Evolutionary conservation across 1,140 invertebrate species (phyloP), one percentile per base, ranked within the genome.

Genomic region (Coptotermes formosanus): DNA sequence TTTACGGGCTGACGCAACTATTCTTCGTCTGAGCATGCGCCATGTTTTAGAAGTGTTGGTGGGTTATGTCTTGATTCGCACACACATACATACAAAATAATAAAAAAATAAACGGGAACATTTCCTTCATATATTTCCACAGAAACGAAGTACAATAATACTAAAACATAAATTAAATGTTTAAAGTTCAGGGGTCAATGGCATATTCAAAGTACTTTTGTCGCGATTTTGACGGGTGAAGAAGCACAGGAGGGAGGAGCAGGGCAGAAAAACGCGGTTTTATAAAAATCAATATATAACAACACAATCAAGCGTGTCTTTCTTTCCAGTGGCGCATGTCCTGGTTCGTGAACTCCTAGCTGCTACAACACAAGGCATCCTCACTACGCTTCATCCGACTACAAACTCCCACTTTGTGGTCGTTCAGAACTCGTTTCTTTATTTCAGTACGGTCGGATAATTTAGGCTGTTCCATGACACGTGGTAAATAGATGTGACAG

Each of bases 201-300:
- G 7, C 64, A 75, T 30, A 30, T 75, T 75, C 25, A 30, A n/a
- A 30, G 64, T 25, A 75, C 6, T 30, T 30, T 75, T 75, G 30
- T 75, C n/a, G 9, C 64, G 25, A 75, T n/a, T n/a, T 12, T 25
- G 6, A 75, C n/a, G 64, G 64, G 64, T 30, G n/a, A 75, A 9
- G 25, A 75, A 16, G n/a, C 25, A 75, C n/a, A 75, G 59, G 9
- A 25, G n/a, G 64, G 14, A 30, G 64, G 25, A 75, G 19, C 1
- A 23, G 59, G 21, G 19, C 6, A 64, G 59, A 64, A 64, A 64
- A 14, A n/a, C 8, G n/a, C 1, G 64, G 6, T 30, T 30, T 75
- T n/a, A 75, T 30, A 75, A 75, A 64, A 69, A 75, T 75, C 64
- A 75, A 75, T n/a, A 75, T n/a, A 75, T 30, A 25, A 75, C n/a